Conservation (phyloP, 2,888 invertebrate species). For the Eilema caniola region DNA sequence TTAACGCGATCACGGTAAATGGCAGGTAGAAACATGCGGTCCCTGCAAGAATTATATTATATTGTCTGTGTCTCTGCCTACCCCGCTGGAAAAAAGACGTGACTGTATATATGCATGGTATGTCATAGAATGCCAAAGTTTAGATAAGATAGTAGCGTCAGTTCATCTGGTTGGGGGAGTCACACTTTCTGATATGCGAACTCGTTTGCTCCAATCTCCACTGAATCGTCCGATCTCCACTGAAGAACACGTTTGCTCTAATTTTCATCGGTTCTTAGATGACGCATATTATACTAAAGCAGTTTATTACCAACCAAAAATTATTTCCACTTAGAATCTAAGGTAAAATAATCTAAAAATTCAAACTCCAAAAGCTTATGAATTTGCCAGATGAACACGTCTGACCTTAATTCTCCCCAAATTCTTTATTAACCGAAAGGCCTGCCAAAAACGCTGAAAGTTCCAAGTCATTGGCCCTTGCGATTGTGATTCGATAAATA, state of each 20-base stretch:
- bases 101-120: too few relatives aligned
- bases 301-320: not conserved
- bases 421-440: slow-evolving; percentile 16
- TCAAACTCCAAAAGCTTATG: not conserved
- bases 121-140: too few relatives aligned
- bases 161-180: not conserved
- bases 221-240: too few relatives aligned
- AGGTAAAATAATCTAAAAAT: not conserved
- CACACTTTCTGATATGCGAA: not conserved
- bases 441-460: slow-evolving; percentile 12
- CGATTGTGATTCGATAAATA: slow-evolving; percentile 29
- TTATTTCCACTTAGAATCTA: not conserved
- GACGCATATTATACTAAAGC: too few relatives aligned
- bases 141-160: not conserved
- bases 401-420: slow-evolving; percentile 8
- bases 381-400: not conserved
- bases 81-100: too few relatives aligned
- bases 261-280: not conserved
- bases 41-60: too few relatives aligned
- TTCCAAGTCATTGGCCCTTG: slow-evolving; percentile 19
- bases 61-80: too few relatives aligned
- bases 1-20: too few relatives aligned
- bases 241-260: not conserved
- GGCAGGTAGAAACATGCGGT: too few relatives aligned
- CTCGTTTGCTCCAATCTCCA: not conserved